phyloP scores from a whole-genome alignment of 2,888 invertebrate genomes.

The Andrena chrysosceles region DNA sequence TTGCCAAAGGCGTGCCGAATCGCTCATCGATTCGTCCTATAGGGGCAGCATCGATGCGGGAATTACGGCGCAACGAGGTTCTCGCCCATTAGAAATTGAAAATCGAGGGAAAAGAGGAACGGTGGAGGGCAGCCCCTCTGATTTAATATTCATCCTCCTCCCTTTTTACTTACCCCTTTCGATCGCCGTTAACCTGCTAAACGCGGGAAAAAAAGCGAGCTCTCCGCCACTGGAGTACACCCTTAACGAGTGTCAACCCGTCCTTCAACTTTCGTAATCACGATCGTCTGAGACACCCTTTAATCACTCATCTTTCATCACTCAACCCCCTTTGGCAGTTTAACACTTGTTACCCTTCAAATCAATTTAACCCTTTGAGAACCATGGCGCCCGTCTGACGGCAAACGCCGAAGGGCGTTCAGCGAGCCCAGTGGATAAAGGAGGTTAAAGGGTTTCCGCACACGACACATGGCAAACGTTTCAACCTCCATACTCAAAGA shows the following conservation, averaged over 20 bases:
- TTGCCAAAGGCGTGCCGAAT: slow-evolving; percentile 22
- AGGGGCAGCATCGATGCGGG: background rate
- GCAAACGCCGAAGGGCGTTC: too few species aligned
- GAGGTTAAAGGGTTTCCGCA: too few species aligned
- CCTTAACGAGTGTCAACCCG: slow-evolving; percentile 8
- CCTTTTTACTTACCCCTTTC: background rate
- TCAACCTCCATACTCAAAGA: too few species aligned
- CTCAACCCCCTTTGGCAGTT: too few species aligned
- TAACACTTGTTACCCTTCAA: too few species aligned
- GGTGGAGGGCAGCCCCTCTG: background rate
- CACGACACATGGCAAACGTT: too few species aligned
- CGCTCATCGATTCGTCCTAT: slow-evolving; percentile 19
- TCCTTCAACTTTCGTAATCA: slow-evolving; percentile 25
- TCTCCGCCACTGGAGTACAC: background rate
- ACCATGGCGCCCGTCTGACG: too few species aligned
- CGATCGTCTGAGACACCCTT: slow-evolving; percentile 5
- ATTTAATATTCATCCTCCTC: slow-evolving; percentile 24
- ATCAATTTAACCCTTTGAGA: too few species aligned
- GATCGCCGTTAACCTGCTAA: slow-evolving; percentile 36
- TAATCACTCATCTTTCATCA: background rate
- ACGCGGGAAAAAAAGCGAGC: slow-evolving; percentile 20
- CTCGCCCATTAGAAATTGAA: slow-evolving; percentile 44
- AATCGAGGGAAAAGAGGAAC: slow-evolving; percentile 25
- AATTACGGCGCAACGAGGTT: slow-evolving; percentile 19
- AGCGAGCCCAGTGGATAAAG: too few species aligned